phyloP scores from a whole-genome alignment of 2,797 vertebrate genomes.

The Phoxinus dragarum region DNA sequence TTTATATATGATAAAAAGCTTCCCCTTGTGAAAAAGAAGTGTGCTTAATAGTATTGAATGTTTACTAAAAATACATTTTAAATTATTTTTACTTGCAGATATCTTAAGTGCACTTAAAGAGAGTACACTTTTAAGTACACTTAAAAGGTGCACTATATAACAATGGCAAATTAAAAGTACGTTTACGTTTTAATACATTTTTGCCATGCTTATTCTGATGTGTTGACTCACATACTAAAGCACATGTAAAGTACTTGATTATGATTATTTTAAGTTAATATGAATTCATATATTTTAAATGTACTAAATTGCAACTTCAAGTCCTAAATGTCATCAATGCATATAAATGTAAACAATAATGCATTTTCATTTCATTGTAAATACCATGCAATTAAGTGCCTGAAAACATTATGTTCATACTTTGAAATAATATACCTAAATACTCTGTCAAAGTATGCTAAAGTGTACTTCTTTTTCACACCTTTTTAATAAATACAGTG shows the following conservation, averaged over 20 bases:
- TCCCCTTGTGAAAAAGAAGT: background rate
- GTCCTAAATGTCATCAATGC: background rate
- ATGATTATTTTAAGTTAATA: background rate
- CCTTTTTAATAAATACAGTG: background rate
- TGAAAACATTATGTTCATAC: background rate
- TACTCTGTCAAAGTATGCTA: background rate
- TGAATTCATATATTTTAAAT: background rate
- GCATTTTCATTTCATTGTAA: background rate
- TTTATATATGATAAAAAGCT: background rate
- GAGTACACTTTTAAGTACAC: background rate
- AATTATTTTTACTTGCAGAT: background rate
- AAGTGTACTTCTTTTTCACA: conserved; percentile 7
- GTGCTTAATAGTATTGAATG: background rate
- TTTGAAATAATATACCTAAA: too few relatives aligned
- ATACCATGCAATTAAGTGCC: background rate
- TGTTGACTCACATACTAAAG: background rate
- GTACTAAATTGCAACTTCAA: background rate
- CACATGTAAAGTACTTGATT: background rate
- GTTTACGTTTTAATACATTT: background rate
- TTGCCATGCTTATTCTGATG: background rate
- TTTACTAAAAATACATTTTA: background rate
- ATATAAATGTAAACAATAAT: background rate
- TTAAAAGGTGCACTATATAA: background rate
- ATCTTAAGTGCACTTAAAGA: background rate
- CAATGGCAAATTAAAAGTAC: background rate